Evolutionary conservation across 2,113 vertebrate species (phyloP).

Genomic region (Caloenas nicobarica): DNA sequence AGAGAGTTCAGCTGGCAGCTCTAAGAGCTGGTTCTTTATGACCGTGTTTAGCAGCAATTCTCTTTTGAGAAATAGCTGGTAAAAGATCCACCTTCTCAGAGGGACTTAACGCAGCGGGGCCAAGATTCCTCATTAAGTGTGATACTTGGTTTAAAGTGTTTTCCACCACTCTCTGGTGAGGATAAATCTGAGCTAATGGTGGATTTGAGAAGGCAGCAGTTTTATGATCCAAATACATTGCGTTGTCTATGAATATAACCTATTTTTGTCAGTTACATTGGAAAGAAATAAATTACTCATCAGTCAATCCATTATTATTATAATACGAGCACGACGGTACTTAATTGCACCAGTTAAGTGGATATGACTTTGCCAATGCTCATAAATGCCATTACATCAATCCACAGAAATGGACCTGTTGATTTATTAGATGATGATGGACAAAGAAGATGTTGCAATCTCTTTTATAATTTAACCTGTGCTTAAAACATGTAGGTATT

Average conservation of each 20-base stretch:
- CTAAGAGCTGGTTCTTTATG: background rate
- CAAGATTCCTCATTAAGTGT: background rate
- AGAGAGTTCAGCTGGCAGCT: constrained; percentile 7
- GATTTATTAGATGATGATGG: constrained; percentile 70
- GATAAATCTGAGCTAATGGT: constrained; percentile 24
- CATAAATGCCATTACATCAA: constrained; percentile 72
- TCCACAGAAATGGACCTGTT: constrained; percentile 61
- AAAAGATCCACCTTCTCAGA: constrained; percentile 29
- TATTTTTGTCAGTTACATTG: constrained; percentile 69
- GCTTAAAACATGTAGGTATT: constrained; percentile 40
- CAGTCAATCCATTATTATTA: constrained; percentile 72
- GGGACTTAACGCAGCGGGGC: background rate
- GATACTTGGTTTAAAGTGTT: background rate
- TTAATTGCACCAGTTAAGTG: constrained; percentile 80
- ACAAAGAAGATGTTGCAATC: constrained; percentile 51
- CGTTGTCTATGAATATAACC: constrained; percentile 40
- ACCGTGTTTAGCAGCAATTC: background rate
- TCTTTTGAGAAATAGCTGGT: constrained; percentile 18
- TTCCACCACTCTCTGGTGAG: background rate
- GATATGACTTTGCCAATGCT: constrained; percentile 66
- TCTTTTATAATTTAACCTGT: constrained; percentile 63
- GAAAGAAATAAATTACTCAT: constrained; percentile 74
- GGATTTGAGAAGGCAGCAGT: constrained; percentile 32
- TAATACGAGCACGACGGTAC: constrained; percentile 60
- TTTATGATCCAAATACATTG: constrained; percentile 58